Percentiles rank a stretch among this genome's conserved stretches.
These are phyloP conservation scores for Propithecus coquereli DNA, from an alignment of 2,113 vertebrate species.

Conservation along the genomic window DNA sequence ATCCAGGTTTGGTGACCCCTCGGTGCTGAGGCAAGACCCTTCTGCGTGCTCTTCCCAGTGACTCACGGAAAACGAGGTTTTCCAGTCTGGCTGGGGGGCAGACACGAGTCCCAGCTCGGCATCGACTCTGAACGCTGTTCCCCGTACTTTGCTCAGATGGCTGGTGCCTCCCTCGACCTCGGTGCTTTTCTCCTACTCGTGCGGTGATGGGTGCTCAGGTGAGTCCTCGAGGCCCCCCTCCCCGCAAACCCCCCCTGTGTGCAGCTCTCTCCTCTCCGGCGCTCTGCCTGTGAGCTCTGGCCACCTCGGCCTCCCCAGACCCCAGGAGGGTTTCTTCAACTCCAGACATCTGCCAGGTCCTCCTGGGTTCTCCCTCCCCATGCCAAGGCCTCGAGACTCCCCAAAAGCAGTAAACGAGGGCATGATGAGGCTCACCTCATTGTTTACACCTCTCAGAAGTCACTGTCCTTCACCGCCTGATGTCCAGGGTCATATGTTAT, in stretches of 20 bases:
- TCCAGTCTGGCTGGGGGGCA: background rate
- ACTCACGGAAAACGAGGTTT: background rate
- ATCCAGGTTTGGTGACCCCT: accelerated
- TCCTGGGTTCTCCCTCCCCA: background rate
- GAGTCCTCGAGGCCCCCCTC: too few relatives aligned
- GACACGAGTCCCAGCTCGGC: background rate
- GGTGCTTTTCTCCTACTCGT: accelerated
- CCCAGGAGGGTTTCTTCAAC: background rate
- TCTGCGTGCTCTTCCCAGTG: accelerated
- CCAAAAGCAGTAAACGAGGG: accelerated
- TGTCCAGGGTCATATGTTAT: accelerated
- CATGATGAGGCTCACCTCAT: accelerated
- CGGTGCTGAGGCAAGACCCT: background rate
- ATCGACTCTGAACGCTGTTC: background rate
- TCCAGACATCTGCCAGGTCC: accelerated
- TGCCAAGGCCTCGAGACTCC: background rate
- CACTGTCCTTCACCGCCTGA: accelerated
- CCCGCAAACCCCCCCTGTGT: accelerated
- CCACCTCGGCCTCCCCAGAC: background rate
- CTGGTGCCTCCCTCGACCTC: accelerated
- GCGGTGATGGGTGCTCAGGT: accelerated
- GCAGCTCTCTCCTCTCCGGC: background rate
- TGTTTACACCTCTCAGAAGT: accelerated
- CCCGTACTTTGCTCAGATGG: accelerated
- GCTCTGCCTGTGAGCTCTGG: accelerated